These are phyloP conservation scores for Agrilus cyanescens DNA, from an alignment of 2,888 invertebrate genomes.

Conservation along the genomic window DNA sequence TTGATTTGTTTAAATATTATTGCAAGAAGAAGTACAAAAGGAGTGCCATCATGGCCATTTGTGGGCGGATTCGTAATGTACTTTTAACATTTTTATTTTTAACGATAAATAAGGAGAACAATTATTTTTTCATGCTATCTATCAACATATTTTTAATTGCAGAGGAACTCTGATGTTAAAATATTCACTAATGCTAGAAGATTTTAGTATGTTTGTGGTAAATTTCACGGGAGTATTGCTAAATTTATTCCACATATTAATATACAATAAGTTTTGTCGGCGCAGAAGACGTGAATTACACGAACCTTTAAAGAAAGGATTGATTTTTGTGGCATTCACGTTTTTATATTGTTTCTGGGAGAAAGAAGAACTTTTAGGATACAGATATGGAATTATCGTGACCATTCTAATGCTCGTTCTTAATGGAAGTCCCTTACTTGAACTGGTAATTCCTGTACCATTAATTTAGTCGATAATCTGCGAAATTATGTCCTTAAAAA, in stretches of 20 bases:
- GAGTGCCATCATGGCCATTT: constrained; percentile 58
- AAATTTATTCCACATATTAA: constrained; percentile 52
- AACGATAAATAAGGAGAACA: too few relatives aligned
- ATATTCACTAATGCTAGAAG: constrained; percentile 61
- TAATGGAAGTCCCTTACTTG: constrained; percentile 50
- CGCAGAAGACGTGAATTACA: constrained; percentile 41
- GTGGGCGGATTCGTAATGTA: constrained; percentile 67
- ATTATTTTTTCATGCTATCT: too few relatives aligned
- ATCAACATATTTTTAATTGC: constrained; percentile 27
- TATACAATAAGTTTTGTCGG: constrained; percentile 55
- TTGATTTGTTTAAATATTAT: constrained; percentile 64
- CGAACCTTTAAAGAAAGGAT: constrained; percentile 43
- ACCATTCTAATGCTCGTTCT: constrained; percentile 54
- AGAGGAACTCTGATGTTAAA: constrained; percentile 67
- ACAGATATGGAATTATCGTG: constrained; percentile 56
- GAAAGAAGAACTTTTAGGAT: constrained; percentile 50
- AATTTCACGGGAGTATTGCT: constrained; percentile 62
- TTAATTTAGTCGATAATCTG: too few relatives aligned
- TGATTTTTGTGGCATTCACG: constrained; percentile 44
- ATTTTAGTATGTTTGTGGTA: constrained; percentile 64
- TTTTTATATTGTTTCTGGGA: constrained; percentile 56
- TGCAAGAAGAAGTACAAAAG: constrained; percentile 52
- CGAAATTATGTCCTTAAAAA: too few relatives aligned
- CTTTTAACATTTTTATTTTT: constrained; percentile 31
- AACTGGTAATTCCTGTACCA: constrained; percentile 43